Evolutionary conservation across 2,113 vertebrate genomes (phyloP).

Genomic region (Anoura caudifer): DNA sequence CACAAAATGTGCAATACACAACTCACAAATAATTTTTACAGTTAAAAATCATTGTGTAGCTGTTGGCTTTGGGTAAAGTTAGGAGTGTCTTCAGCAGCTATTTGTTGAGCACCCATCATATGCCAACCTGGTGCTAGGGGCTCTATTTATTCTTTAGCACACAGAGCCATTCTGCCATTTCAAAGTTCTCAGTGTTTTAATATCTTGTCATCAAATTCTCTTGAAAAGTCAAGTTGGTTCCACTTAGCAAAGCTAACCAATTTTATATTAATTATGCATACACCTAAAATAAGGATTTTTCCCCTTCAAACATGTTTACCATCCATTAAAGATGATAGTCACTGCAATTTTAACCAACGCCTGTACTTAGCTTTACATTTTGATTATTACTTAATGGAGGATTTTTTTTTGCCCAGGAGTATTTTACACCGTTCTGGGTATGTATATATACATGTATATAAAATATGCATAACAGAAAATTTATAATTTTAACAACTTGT

Average conservation of each 20-base stretch:
- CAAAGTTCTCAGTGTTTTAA: not conserved
- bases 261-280: not conserved
- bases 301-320: slow-evolving; percentile 11
- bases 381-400: not conserved
- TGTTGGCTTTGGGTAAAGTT: not conserved
- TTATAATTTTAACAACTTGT: not conserved
- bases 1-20: not conserved
- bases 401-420: not conserved
- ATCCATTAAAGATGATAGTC: slow-evolving; percentile 32
- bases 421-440: not conserved
- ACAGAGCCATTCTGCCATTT: not conserved
- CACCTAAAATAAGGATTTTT: slow-evolving; percentile 5
- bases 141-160: not conserved
- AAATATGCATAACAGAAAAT: not conserved
- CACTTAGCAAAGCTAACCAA: not conserved
- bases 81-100: not conserved
- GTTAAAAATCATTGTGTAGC: not conserved
- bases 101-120: not conserved
- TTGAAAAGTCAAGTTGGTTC: not conserved
- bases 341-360: not conserved
- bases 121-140: not conserved
- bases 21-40: not conserved
- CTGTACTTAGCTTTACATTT: slow-evolving; percentile 25
- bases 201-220: not conserved
- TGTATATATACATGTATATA: not conserved